Base-by-base conservation (phyloP, 2,888 invertebrate genomes). In the Gymnosoma rotundatum region DNA sequence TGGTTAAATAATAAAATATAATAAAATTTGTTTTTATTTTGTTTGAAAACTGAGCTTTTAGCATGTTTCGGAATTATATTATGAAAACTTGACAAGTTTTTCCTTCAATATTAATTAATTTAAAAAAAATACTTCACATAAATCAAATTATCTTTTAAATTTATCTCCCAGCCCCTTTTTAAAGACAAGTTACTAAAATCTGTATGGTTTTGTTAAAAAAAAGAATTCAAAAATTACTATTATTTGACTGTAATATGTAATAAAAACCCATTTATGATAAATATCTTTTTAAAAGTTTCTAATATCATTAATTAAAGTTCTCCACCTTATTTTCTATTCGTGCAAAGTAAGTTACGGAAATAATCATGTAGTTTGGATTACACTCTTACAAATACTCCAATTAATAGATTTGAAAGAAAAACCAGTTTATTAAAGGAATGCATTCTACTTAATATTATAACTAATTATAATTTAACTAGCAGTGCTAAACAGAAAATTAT, bases 221-320 rank as follows among this genome's bases (percentile, higher is more conserved):
- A 12, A 42, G 12, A 38, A 10, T 10, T 58, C 9, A 6, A 25
- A 32, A 1, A 58, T 2, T 0, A 3, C 20, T 54, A 14, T 3
- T 61, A 61, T 61, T 60, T 61, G 18, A 12, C 14, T 10, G 45
- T 25, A 25, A 54, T 63, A 63, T 63, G 25, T 42, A 54, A 54
- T 74, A 45, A 52, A 61, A 52, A 72, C 16, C 42, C n/a, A 25
- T 73, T 52, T 52, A 52, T 63, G 58, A 66, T 76, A 50, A 60
- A 76, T 76, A 76, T 67, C 18, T 52, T 54, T 69, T 54, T 45
- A 36, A 50, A 61, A 78, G 63, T 70, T 70, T 20, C 25, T 69
- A 52, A 78, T 61, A 78, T 69, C 69, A 78, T 61, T 69, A 76
- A 76, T 76, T 76, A 61, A 78, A 78, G 61, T 12, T 76, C 32